Evolutionary conservation across 2,888 invertebrate species (phyloP), one percentile per base, ranked within the genome.

Genomic region (Liposcelis brunnea): DNA sequence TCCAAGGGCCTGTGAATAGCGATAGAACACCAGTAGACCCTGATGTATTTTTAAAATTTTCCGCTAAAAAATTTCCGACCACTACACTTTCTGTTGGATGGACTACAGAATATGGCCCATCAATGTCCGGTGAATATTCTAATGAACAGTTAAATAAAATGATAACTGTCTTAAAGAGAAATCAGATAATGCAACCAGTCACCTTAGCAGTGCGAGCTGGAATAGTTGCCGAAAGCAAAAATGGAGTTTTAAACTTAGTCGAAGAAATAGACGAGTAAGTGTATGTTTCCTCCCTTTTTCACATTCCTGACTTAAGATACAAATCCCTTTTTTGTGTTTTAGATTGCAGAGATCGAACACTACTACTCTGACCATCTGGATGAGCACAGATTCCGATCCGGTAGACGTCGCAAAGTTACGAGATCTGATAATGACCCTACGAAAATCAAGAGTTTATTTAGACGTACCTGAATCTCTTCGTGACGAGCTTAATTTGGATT

Each of bases 161-260:
- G 86, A 55, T 77, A 2, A 58, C 72, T 2, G 63, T 65, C 5
- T 65, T 83, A 15, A 67, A 62, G 44, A 65, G 67, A 31, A 65
- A 68, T 47, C 63, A 67, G 11, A 62, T 77, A 2, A 67, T 68
- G n/a, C 78, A 80, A 58, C 66, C 73, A 33, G 72, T 89, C 44
- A 89, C 89, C 0, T 89, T 87, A 56, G 81, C 90, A 0, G 79
- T 83, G 2, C 65, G 82, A 44, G 81, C 81, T 1, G 74, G 68
- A 1, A 63, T 76, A 16, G 81, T 80, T 0, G 77, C 78, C 0
- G 70, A 77, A 54, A 80, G 83, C 52, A 62, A 68, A 47, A 65
- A 68, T 0, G 67, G 70, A 3, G 61, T 89, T 11, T 61, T 73
- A 12, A 66, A 66, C 48, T 67, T 89, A 18, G 59, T 81, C 11